Percentiles rank a stretch among this genome's conserved stretches.
Conservation (phyloP, 2,888 invertebrate genomes). For the Hypsopygia costalis region DNA sequence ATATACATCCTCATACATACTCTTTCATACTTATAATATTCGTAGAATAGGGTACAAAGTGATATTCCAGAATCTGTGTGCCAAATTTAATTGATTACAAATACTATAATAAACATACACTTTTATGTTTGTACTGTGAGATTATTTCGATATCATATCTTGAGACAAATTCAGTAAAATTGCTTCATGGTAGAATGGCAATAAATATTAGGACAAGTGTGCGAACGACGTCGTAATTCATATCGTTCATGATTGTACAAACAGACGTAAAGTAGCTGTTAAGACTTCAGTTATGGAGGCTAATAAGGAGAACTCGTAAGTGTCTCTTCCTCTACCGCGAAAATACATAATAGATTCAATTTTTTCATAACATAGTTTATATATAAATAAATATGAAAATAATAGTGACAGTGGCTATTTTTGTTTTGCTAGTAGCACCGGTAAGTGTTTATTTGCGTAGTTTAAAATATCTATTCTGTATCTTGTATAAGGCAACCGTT, state of each 20-base stretch:
- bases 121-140: too few relatives aligned
- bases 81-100: too few relatives aligned
- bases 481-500: too few relatives aligned
- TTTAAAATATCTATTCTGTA: background rate
- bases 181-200: conserved; percentile 15
- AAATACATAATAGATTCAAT: conserved; percentile 3
- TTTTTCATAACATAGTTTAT: background rate
- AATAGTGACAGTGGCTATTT: conserved; percentile 11
- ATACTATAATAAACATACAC: too few relatives aligned
- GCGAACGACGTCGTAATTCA: conserved; percentile 22
- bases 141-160: too few relatives aligned
- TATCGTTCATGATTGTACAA: conserved; percentile 33
- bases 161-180: conserved; percentile 8
- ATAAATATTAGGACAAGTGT: conserved; percentile 44
- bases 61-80: too few relatives aligned
- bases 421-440: background rate
- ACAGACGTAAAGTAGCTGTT: conserved; percentile 31
- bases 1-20: too few relatives aligned
- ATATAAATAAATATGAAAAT: conserved; percentile 30
- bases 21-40: too few relatives aligned
- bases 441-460: background rate
- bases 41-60: too few relatives aligned
- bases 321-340: conserved; percentile 5
- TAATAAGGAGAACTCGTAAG: conserved; percentile 9
- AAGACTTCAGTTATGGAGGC: conserved; percentile 10